Evolutionary conservation across 2,888 invertebrate genomes (phyloP), one percentile per base, ranked within the genome.

Genomic region (Tipula vernalis): DNA sequence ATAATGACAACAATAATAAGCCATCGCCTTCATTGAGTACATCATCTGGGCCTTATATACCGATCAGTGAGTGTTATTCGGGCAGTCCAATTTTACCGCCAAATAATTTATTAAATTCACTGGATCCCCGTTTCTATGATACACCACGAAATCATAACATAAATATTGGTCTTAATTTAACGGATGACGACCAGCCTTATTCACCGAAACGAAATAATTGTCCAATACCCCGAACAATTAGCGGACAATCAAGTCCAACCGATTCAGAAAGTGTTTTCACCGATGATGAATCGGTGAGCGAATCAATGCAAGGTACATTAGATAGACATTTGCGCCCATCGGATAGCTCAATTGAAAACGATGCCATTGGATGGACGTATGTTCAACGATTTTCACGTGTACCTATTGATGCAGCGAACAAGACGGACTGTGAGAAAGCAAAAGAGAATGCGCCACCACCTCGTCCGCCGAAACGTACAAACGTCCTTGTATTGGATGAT

Each of bases 11-110:
- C 47, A 90, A 89, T 87, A 91, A 91, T 83, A 94, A 94, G 89
- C 94, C 94, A 15, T 94, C 94, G 28, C 94, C 94, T 12, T 92
- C 94, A 87, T 93, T 94, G 86, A 94, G 95, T 86, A 94, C 94
- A 44, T 93, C 94, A 89, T 95, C 96, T 10, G 96, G 96, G 36
- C 96, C 97, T 0, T 98, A 98, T 91, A 98, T 98, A 91, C 96
- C 97, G 8, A 97, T 98, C 89, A 97, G 97, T 87, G 98, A 98
- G 91, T 98, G 98, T 91, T 95, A 96, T 89, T 97, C 98, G 44
- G 98, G 98, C 86, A 94, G 94, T 86, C 93, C 94, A 4, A 90
- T 91, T 86, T 90, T 90, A 87, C 88, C 89, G 88, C 91, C 91
- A 8, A 88, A 89, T 13, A 91, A 91, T 41, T 91, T 91, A 10